phyloP scores from a whole-genome alignment of 2,113 vertebrate genomes.

The Centrocercus urophasianus region DNA sequence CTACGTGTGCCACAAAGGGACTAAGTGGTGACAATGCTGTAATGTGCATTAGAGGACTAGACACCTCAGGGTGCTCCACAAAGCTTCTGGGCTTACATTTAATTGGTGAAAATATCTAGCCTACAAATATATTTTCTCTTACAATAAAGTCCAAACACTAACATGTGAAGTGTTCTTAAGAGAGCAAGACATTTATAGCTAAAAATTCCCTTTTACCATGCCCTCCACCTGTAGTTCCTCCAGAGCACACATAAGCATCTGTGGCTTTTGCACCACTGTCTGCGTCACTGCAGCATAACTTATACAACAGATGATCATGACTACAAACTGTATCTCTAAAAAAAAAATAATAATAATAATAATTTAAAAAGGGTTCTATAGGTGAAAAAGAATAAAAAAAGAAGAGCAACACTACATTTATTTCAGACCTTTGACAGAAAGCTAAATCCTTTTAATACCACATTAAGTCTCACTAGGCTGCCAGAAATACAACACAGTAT shows the following conservation, averaged over 20 bases:
- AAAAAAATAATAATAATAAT: background rate
- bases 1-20: no score
- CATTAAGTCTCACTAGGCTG: conserved; percentile 20
- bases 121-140: background rate
- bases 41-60: background rate
- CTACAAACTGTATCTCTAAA: background rate
- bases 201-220: background rate
- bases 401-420: conserved; percentile 1
- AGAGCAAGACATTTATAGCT: background rate
- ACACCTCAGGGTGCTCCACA: background rate
- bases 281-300: background rate
- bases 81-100: background rate
- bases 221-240: background rate
- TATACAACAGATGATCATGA: background rate
- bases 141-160: background rate
- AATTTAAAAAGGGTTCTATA: background rate
- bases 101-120: background rate
- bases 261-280: background rate
- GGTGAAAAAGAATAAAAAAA: conserved; percentile 12
- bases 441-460: conserved; percentile 28
- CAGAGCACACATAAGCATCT: background rate
- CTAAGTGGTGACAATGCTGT: background rate
- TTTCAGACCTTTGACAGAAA: conserved; percentile 34
- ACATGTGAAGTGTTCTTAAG: background rate
- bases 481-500: conserved; percentile 45